Base-by-base conservation (phyloP, 2,113 vertebrate genomes). In the Corvus cornix region DNA sequence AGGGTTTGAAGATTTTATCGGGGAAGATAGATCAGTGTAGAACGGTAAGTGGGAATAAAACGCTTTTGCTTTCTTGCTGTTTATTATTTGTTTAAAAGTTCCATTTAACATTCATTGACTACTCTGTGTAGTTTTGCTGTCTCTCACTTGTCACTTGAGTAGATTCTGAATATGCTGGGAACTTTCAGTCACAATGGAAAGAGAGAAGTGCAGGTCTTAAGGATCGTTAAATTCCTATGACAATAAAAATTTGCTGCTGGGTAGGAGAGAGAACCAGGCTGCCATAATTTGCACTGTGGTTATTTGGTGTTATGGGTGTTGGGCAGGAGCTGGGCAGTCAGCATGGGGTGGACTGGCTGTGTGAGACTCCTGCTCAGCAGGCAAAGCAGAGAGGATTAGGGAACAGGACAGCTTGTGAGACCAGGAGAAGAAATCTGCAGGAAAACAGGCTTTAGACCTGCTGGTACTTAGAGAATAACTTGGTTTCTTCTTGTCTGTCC, bases 1-100 rank as follows among this genome's bases (percentile, higher is more conserved):
- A 99, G 95, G 99, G 98, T 7, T 97, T 99, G 93, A 99, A 99
- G 98, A 98, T 99, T 95, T 98, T 99, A 27, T 98, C 98, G 7
- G 99, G 99, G 41, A 99, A 99, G 86, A 94, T 99, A 94, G 99
- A 99, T 59, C 98, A 99, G 87, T 99, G 99, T 96, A 98, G 98
- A 96, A 99, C 98, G 80, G 99, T 99, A 85, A 98, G 98, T 98
- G 48, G 35, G 15, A 67, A 59, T 13, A 53, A 73, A 46, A 68
- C 52, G 43, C 51, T 72, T 82, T 33, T 62, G 28, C 44, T 74
- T 56, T 30, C 70, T 67, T 85, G 10, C 62, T 64, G 7, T 49
- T 70, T 75, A 18, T 80, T 87, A 37, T 83, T 85, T 76, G 31
- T 63, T 31, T 62, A 13, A 76, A 69, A 64, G 44, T 59, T 24